Conservation (phyloP, 2,888 invertebrate genomes). For the Lissonota sp. region DNA sequence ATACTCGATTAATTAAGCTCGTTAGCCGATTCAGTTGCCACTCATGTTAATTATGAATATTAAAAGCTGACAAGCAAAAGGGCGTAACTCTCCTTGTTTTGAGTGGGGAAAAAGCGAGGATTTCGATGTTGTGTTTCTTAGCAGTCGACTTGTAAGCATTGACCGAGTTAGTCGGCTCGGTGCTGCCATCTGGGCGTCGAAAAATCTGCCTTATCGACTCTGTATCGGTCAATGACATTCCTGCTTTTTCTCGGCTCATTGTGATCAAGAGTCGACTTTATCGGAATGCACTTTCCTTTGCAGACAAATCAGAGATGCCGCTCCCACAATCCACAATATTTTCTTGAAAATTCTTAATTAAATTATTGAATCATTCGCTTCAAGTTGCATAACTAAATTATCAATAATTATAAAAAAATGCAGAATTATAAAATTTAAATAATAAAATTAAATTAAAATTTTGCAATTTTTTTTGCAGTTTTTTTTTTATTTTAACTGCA, state of each 20-base stretch:
- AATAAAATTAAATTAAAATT: background rate
- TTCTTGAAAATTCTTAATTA: too few relatives aligned
- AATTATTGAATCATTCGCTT: background rate
- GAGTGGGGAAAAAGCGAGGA: too few relatives aligned
- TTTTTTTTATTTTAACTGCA: background rate
- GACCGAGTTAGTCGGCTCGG: background rate
- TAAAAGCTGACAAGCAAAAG: too few relatives aligned
- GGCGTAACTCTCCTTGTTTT: too few relatives aligned
- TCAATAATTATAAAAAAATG: too few relatives aligned
- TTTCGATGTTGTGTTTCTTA: too few relatives aligned
- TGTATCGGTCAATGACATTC: slow-evolving; percentile 38
- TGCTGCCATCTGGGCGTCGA: slow-evolving; percentile 51
- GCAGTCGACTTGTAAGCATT: too few relatives aligned
- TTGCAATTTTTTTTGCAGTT: background rate
- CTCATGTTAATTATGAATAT: too few relatives aligned
- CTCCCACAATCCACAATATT: slow-evolving; percentile 5
- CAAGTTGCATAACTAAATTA: background rate
- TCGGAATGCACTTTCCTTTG: background rate
- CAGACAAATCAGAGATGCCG: slow-evolving; percentile 25
- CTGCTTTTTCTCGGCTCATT: slow-evolving; percentile 17
- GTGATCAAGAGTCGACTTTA: background rate
- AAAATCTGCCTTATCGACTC: slow-evolving; percentile 48
- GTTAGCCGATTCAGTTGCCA: background rate
- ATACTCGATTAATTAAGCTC: slow-evolving; percentile 13
- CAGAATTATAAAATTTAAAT: too few relatives aligned